phyloP scores from a whole-genome alignment of 2,797 vertebrate species.

The Petrocephalus sullivani region DNA sequence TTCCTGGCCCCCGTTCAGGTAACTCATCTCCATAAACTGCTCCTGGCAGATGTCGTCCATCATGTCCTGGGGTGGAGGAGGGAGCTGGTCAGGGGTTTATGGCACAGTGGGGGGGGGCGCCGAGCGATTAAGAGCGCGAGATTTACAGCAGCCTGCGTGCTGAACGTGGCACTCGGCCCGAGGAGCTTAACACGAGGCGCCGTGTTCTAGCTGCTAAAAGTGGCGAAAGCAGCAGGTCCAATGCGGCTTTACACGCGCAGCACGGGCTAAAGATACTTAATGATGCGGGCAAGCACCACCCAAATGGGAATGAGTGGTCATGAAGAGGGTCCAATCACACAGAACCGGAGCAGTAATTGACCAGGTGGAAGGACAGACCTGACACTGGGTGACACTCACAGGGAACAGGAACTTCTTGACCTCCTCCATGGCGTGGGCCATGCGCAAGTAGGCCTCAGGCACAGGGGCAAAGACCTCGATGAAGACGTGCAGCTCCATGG shows the following conservation, averaged over 20 bases:
- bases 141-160: neutral
- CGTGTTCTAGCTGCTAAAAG: no score
- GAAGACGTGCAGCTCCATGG: slow-evolving; percentile 95
- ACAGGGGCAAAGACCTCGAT: slow-evolving; percentile 93
- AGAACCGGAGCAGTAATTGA: neutral
- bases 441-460: slow-evolving; percentile 89
- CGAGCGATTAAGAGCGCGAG: neutral
- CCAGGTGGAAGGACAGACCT: neutral
- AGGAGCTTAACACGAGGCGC: neutral
- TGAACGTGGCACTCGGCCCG: neutral
- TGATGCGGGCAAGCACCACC: neutral
- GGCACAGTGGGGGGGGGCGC: neutral
- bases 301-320: neutral
- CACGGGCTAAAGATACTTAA: neutral
- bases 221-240: neutral
- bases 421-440: slow-evolving; percentile 97
- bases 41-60: slow-evolving; percentile 99
- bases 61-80: slow-evolving; percentile 71
- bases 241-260: neutral
- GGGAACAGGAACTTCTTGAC: slow-evolving; percentile 97
- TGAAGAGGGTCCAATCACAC: neutral
- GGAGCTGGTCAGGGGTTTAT: neutral
- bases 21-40: slow-evolving; percentile 94
- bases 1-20: slow-evolving; percentile 88
- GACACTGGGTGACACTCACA: slow-evolving; percentile 56